Evolutionary conservation across 1,140 invertebrate species (phyloP), one percentile per base, ranked within the genome.

Genomic region (Lasaia peninsularis): DNA sequence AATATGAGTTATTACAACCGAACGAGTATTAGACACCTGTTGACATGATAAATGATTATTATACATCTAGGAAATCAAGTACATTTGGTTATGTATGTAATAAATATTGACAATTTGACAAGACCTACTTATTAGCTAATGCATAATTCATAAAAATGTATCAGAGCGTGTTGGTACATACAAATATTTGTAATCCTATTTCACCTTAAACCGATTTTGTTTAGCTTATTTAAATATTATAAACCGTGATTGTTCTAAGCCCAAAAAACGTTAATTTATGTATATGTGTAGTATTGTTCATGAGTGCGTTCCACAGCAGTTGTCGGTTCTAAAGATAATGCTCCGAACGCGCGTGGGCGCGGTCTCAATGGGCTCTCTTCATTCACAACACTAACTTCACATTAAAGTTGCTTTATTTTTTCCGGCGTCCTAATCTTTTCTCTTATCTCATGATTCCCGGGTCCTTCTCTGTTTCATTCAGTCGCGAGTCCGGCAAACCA

Each of bases 381-480:
- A 88, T 88, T 88, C 85, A 87, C 81, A 83, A 86, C 81, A 78
- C 84, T 78, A 72, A 77, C 75, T 82, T 69, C 73, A 71, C 82
- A 86, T 88, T 85, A 86, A 88, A 82, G 71, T 75, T 66, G 75
- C 77, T 84, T 84, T 80, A 78, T 73, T 83, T 86, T 86, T 86
- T 86, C 59, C 70, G 60, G 72, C 66, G 68, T 65, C 72, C 82
- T 86, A 88, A 88, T 88, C 85, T 88, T 75, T 67, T 68, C 73
- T 82, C 77, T 88, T 88, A 88, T 88, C 85, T 80, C 53, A 75
- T 71, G 77, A 83, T 82, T 80, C 80, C 78, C 72, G 80, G 71
- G 79, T 80, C 79, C 80, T 76, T 79, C 78, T 80, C 75, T 69
- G 79, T 80, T 86, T 85, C 85, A 88, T 88, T 88, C 80, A 88